Percentiles rank a stretch among this genome's conserved stretches.
These are phyloP conservation scores for Engystomops pustulosus DNA, from an alignment of 2,113 vertebrate genomes.

Conservation along the genomic window DNA sequence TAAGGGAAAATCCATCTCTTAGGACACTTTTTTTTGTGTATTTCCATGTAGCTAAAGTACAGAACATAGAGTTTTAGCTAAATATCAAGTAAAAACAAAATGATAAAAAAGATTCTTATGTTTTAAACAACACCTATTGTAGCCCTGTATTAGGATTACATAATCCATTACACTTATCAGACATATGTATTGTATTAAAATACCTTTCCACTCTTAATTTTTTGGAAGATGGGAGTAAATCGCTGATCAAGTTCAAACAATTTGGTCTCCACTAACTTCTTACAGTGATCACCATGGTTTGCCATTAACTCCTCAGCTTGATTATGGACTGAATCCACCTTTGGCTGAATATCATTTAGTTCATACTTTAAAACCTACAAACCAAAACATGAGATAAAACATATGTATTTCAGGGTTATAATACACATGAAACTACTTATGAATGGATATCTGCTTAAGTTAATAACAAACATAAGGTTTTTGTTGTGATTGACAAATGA, in stretches of 20 bases:
- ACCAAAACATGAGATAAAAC: slow-evolving; percentile 73
- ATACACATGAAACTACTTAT: too few species aligned
- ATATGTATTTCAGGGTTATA: too few species aligned
- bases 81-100: neutral
- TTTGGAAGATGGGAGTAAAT: slow-evolving; percentile 82
- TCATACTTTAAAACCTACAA: slow-evolving; percentile 89
- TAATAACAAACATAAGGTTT: neutral
- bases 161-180: too few species aligned
- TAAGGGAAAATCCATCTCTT: neutral
- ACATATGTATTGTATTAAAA: slow-evolving; percentile 35
- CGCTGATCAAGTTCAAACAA: slow-evolving; percentile 86
- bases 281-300: slow-evolving; percentile 89
- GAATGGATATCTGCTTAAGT: too few species aligned
- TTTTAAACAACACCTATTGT: neutral
- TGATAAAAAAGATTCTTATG: neutral
- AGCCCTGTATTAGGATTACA: too few species aligned
- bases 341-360: slow-evolving; percentile 85
- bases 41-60: too few species aligned
- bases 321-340: slow-evolving; percentile 84
- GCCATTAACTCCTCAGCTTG: slow-evolving; percentile 88
- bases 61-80: neutral
- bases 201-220: slow-evolving; percentile 90
- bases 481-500: neutral
- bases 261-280: slow-evolving; percentile 86
- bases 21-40: too few species aligned